These are phyloP conservation scores for Agonum fuliginosum DNA, from an alignment of 2,888 invertebrate species.

Conservation along the genomic window DNA sequence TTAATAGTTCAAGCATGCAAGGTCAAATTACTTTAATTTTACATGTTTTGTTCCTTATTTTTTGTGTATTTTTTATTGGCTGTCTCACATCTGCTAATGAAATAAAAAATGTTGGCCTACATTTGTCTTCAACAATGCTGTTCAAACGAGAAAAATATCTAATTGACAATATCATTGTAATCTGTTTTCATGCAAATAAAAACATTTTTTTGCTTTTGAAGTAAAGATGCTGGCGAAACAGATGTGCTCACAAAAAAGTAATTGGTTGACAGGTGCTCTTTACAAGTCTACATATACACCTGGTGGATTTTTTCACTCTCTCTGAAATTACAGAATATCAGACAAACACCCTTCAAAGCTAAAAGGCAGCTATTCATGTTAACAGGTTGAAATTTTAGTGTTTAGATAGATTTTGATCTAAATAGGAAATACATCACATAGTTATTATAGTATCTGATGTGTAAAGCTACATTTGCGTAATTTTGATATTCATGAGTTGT, in stretches of 20 bases:
- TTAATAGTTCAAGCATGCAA: constrained; percentile 22
- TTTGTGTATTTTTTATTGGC: constrained; percentile 34
- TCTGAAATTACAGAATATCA: constrained; percentile 26
- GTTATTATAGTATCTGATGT: constrained; percentile 29
- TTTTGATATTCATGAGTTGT: constrained; percentile 22
- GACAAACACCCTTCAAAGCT: constrained; percentile 26
- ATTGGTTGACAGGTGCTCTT: constrained; percentile 24
- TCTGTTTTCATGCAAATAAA: constrained; percentile 8
- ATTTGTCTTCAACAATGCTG: not conserved
- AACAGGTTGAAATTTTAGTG: constrained; percentile 32
- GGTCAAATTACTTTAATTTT: constrained; percentile 29
- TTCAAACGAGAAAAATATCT: not conserved
- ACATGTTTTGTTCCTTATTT: constrained; percentile 40
- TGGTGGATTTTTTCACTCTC: constrained; percentile 37
- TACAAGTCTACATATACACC: constrained; percentile 7
- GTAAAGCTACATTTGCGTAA: not conserved
- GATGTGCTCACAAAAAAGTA: constrained; percentile 24
- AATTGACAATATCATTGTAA: not conserved
- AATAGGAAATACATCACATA: not conserved
- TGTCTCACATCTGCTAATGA: constrained; percentile 34
- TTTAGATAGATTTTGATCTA: constrained; percentile 34
- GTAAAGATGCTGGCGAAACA: constrained; percentile 12
- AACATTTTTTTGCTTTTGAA: constrained; percentile 11
- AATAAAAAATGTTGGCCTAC: constrained; percentile 31
- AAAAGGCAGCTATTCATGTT: constrained; percentile 22